Base-by-base conservation (phyloP, 2,797 vertebrate genomes). In the Falco peregrinus region DNA sequence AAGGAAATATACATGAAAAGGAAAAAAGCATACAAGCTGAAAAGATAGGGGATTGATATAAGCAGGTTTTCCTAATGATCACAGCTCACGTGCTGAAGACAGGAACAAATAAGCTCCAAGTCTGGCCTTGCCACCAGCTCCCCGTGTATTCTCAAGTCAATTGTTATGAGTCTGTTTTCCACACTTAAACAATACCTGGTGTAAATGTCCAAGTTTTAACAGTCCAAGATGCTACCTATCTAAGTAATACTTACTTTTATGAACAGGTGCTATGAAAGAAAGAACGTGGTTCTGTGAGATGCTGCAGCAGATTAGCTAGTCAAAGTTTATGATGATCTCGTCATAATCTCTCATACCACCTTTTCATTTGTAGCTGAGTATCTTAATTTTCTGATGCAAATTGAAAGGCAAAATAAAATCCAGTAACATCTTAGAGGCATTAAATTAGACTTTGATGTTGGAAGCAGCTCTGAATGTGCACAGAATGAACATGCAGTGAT, bases 381-480 rank as follows among this genome's bases (percentile, higher is more conserved):
- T 75, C 59, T 84, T 69, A 41, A 26, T 35, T 61, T 24, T 73
- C 25, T 76, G 26, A 83, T 13, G 20, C 10, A 90, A 65, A 83
- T 65, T 79, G 43, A 43, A 87, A 61, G n/a, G 41, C 12, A 76
- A 87, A 43, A 87, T 59, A 89, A 68, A 89, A 79, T 21, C 54
- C 54, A 54, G 22, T 43, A 18, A 47, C 75, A 67, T 89, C 19
- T 21, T 48, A 63, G 39, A 79, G 51, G 6, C 6, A 12, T 35
- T 43, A 84, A 67, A 70, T 35, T 29, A 48, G 47, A 50, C 16
- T 84, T 53, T 31, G 21, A 12, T 61, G 35, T 48, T 50, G 35
- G 29, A 93, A 89, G 26, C 22, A 59, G 17, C 14, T 54, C 67
- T 54, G 41, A 87, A 76, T 69, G 73, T 43, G 18, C 41, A 69